Base-by-base conservation (phyloP, 2,888 invertebrate species). In the Yponomeuta cagnagella region DNA sequence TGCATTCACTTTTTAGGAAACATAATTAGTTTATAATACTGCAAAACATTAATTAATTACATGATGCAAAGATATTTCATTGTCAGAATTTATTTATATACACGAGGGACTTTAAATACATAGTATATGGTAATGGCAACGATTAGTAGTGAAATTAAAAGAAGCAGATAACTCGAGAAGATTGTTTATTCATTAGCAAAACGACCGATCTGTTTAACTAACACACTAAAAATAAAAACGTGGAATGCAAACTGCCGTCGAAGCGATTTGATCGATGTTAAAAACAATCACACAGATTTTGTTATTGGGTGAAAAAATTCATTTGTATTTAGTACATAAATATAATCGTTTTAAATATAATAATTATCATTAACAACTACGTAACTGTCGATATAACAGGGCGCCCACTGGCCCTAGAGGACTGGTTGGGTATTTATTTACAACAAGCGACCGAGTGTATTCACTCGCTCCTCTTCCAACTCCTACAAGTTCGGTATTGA, bases 191-290 rank as follows among this genome's bases (percentile, higher is more conserved):
- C 2, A 65, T 65, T 48, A 70, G 48, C 37, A 69, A 48, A 58
- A 69, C 15, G 30, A 70, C 67, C 70, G 67, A 70, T 58, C 52
- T 52, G 33, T 52, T 58, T 65, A 23, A 64, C 48, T 48, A 63
- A 70, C n/a, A 9, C 30, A 66, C 70, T 70, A 72, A 70, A 73
- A n/a, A 71, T 80, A 58, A 58, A 43, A 86, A 83, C 80, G 84
- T 90, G 90, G 91, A 91, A 91, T 91, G 90, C 90, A 89, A 86
- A 82, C 80, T 81, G 79, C 79, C 79, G 77, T 80, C 48, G 31
- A n/a, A 23, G 33, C 52, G 69, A 58, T 69, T 77, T 76, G 73
- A 78, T 76, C 78, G 80, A 77, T 80, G 80, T 77, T 69, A 77
- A 74, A 77, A 78, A 71, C 70, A 70, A 71, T 80, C 82, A 80